Conservation (phyloP, 2,797 vertebrate species). For the Bryconaethiops microstoma region DNA sequence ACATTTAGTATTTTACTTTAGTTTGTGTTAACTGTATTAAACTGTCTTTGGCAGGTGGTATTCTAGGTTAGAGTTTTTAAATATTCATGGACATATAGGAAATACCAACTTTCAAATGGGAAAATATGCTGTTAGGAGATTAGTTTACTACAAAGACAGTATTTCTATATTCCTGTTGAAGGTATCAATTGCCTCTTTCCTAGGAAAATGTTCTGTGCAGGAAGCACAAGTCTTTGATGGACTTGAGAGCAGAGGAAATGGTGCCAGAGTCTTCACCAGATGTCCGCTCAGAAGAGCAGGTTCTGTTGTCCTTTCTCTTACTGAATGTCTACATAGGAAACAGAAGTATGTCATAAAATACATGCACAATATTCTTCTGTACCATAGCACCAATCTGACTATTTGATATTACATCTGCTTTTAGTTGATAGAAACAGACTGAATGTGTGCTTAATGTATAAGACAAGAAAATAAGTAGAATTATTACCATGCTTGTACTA, state of each 20-base stretch:
- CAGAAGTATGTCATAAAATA: neutral
- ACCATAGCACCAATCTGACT: neutral
- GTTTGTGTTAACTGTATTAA: too few relatives aligned
- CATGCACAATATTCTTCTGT: neutral
- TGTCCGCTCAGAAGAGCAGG: slow-evolving; percentile 36
- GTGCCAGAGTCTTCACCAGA: slow-evolving; percentile 9
- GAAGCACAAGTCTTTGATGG: slow-evolving; percentile 52
- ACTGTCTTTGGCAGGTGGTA: neutral
- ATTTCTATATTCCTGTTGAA: neutral
- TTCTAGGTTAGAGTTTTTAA: too few relatives aligned
- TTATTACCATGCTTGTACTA: neutral
- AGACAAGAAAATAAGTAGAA: neutral
- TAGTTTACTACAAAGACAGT: neutral
- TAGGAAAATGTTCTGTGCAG: slow-evolving; percentile 48
- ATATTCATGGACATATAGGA: neutral
- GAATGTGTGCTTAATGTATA: neutral
- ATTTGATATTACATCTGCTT: neutral
- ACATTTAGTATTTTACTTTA: too few relatives aligned
- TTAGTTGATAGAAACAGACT: neutral
- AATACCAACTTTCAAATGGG: too few relatives aligned
- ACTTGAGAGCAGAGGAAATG: slow-evolving; percentile 39
- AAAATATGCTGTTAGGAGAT: neutral
- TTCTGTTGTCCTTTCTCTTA: slow-evolving; percentile 16
- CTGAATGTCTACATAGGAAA: neutral
- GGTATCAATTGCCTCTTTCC: slow-evolving; percentile 21